phyloP scores from a whole-genome alignment of 2,113 vertebrate genomes.

The Marcusenius ussheri region DNA sequence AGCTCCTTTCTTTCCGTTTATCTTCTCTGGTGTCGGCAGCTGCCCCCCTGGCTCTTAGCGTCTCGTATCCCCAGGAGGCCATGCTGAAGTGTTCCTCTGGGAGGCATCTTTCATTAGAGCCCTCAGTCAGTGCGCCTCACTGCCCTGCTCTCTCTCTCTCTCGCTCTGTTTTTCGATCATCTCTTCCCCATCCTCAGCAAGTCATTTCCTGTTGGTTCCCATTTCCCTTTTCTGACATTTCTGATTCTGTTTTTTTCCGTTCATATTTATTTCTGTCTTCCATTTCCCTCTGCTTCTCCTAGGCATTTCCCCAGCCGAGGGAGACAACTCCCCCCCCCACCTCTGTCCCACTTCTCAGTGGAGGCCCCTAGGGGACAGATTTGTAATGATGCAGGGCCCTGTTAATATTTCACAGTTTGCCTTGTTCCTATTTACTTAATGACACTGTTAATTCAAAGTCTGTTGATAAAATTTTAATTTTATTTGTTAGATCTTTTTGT shows the following conservation, averaged over 20 bases:
- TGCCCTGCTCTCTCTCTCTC: background rate
- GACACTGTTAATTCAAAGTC: constrained; percentile 51
- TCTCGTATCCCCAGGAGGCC: constrained; percentile 29
- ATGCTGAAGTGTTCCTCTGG: constrained; percentile 49
- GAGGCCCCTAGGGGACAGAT: constrained; percentile 37
- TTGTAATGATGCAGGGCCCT: constrained; percentile 44
- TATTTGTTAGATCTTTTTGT: constrained; percentile 51
- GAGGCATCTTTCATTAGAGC: constrained; percentile 50
- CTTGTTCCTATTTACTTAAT: constrained; percentile 59
- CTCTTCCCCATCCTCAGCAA: constrained; percentile 3
- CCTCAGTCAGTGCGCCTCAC: constrained; percentile 39
- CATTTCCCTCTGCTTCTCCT: constrained; percentile 32
- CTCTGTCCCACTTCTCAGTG: constrained; percentile 46
- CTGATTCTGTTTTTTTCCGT: constrained; percentile 32
- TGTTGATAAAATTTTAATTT: constrained; percentile 59
- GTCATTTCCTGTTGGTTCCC: background rate
- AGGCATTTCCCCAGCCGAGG: constrained; percentile 31
- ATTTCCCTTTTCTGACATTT: constrained; percentile 14
- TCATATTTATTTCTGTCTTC: constrained; percentile 21
- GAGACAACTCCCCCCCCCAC: constrained; percentile 2
- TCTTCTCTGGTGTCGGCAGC: background rate
- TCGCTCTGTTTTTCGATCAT: constrained; percentile 23
- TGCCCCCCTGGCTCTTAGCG: background rate
- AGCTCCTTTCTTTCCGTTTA: background rate
- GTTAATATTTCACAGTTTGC: constrained; percentile 55